Conservation (phyloP, 1,140 invertebrate genomes). For the Ceratina calcarata region DNA sequence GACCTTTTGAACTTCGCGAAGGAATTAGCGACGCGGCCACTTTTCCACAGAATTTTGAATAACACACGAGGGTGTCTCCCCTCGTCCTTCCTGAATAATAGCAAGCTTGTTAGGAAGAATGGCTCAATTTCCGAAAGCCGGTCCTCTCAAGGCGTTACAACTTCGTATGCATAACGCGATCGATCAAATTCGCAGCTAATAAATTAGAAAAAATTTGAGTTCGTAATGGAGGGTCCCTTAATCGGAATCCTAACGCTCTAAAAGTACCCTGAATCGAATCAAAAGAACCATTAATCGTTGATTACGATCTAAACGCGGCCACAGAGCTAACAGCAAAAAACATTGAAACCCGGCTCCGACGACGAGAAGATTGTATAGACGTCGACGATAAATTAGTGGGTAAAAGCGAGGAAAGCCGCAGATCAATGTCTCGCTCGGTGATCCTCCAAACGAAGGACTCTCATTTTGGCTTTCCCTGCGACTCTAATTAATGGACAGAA, state of each 20-base stretch:
- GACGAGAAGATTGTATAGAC: background rate
- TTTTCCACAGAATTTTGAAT: conserved; percentile 3
- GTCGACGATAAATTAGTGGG: conserved; percentile 1
- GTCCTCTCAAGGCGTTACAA: too few species aligned
- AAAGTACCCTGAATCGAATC: too few species aligned
- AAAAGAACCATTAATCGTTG: too few species aligned
- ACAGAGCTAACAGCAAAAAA: too few species aligned
- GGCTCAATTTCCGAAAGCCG: background rate
- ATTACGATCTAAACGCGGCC: too few species aligned
- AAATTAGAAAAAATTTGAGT: too few species aligned
- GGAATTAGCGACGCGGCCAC: background rate
- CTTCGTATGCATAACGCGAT: too few species aligned
- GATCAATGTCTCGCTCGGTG: conserved; percentile 35
- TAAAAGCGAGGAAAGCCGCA: background rate
- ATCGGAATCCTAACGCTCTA: too few species aligned
- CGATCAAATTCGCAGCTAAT: too few species aligned
- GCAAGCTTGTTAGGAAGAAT: background rate
- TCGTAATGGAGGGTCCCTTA: too few species aligned
- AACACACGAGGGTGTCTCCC: too few species aligned
- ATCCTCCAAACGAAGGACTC: conserved; percentile 29
- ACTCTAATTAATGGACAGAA: conserved; percentile 44
- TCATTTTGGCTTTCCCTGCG: conserved; percentile 12
- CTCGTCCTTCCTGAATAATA: background rate
- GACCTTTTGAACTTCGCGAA: background rate
- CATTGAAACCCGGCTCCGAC: too few species aligned